Percentiles rank a stretch among this genome's conserved stretches.
Evolutionary conservation across 2,888 invertebrate genomes (phyloP).

Genomic region (Tipula unca): DNA sequence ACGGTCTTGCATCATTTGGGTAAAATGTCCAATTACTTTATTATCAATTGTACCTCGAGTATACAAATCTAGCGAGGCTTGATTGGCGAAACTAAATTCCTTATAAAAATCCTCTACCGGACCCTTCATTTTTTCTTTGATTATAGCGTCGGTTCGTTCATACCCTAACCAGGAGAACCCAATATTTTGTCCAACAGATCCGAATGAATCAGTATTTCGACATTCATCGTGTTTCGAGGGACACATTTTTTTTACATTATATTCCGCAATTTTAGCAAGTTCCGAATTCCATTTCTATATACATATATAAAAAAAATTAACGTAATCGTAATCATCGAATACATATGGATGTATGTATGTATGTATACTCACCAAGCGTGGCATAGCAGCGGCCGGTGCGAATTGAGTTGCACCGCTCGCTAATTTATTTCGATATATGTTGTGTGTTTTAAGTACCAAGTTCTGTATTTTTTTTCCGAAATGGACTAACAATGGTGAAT

Average conservation of each 20-base stretch:
- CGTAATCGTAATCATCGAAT: not conserved
- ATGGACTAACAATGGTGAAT: not conserved
- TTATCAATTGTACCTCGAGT: not conserved
- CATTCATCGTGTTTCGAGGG: slow-evolving; percentile 21
- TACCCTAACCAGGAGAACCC: not conserved
- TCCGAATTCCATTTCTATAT: slow-evolving; percentile 21
- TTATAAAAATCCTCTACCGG: not conserved
- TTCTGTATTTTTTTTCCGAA: not conserved
- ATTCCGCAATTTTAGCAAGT: slow-evolving; percentile 15
- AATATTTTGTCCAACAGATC: slow-evolving; percentile 22
- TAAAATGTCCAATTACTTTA: slow-evolving; percentile 23
- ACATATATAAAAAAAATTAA: not conserved
- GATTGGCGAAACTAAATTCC: not conserved
- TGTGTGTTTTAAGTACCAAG: not conserved
- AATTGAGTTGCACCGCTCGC: not conserved
- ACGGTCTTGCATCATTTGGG: slow-evolving; percentile 21
- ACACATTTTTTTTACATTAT: slow-evolving; percentile 22
- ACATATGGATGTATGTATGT: not conserved
- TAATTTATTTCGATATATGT: not conserved
- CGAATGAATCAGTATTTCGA: slow-evolving; percentile 21
- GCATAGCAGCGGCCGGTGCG: not conserved
- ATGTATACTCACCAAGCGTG: not conserved
- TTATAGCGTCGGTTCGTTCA: not conserved
- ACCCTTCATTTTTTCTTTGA: not conserved
- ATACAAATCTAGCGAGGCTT: not conserved